Evolutionary conservation across 1,140 invertebrate species (phyloP), one percentile per base, ranked within the genome.

Genomic region (Drosophila azteca): DNA sequence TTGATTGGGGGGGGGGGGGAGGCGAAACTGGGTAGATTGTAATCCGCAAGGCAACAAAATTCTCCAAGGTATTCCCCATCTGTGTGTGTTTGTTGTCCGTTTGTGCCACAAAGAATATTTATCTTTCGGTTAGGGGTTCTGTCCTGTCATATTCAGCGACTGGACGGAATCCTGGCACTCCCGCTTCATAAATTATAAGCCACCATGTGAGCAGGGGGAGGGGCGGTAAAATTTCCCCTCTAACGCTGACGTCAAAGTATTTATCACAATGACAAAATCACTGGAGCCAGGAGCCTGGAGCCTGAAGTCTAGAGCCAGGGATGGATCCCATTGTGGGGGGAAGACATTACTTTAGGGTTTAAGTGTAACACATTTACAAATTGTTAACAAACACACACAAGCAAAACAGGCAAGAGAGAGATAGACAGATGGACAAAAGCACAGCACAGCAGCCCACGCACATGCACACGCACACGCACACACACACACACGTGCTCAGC

Each of bases 201-300:
- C 9, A 9, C 8, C 31, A 31, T 31, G 31, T 31, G 31, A 9
- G 31, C 8, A 8, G 7, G 7, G 29, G 29, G 29, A 20, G 15
- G 50, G n/a, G 8, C 26, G 46, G 17, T 26, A 9, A 60, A 64
- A 64, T 71, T 62, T 54, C 57, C 15, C 60, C 51, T 77, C 79
- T 78, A 78, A 79, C 60, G 64, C 70, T 83, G 64, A 79, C 70
- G 79, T 75, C 66, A 62, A 82, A 69, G 79, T 83, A 82, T 82
- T 82, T 82, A 82, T 82, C 79, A 82, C 79, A 82, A 81, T 81
- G 79, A 82, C 79, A 81, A 81, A 81, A 81, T 81, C 79, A 82
- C 51, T 52, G 60, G 26, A 29, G 26, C 26, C 26, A 0, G 26
- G 31, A 31, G 26, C 26, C 26, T 6, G 26, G 31, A 31, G 31